Evolutionary conservation across 2,888 invertebrate species (phyloP), one percentile per base, ranked within the genome.

Genomic region (Drosophila atripex): DNA sequence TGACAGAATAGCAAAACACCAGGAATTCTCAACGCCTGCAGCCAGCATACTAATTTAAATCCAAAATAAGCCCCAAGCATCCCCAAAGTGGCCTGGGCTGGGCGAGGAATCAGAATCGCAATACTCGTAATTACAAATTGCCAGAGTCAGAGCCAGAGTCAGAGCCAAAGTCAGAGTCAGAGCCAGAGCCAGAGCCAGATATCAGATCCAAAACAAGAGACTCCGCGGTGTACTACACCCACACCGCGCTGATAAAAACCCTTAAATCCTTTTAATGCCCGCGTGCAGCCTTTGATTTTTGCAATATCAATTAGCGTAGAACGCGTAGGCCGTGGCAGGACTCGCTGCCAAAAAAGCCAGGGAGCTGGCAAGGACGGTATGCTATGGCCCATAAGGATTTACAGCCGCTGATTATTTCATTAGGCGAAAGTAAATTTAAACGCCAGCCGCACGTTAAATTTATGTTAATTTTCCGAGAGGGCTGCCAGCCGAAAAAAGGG

Each of bases 261-360:
- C 38, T 32, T 46, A 64, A 71, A 71, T 71, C 71, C 71, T 55
- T 64, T 84, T 74, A 76, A 78, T 75, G 71, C 72, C 56, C 52
- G 53, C 35, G 51, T 61, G 61, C 73, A 68, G 64, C 82, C 73
- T 82, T 84, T 82, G 85, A 82, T 82, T 84, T 80, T 78, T 84
- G 78, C 82, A 82, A 84, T 80, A 78, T 80, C 85, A 80, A 80
- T 82, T 82, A 80, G 78, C 75, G 80, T 69, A 71, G 57, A 80
- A 66, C 70, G 68, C 55, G 71, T 50, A 59, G 61, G 66, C 69
- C 50, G 61, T 68, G 72, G 65, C 60, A 60, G 28, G 47, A 18
- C 59, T 53, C 25, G 43, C 55, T 30, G 51, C 41, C 28, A 21
- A 57, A 50, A 32, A 18, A 18, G 39, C 16, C 18, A 35, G 30